Evolutionary conservation across 2,888 invertebrate genomes (phyloP).

Genomic region (Pristionchus fissidentatus): DNA sequence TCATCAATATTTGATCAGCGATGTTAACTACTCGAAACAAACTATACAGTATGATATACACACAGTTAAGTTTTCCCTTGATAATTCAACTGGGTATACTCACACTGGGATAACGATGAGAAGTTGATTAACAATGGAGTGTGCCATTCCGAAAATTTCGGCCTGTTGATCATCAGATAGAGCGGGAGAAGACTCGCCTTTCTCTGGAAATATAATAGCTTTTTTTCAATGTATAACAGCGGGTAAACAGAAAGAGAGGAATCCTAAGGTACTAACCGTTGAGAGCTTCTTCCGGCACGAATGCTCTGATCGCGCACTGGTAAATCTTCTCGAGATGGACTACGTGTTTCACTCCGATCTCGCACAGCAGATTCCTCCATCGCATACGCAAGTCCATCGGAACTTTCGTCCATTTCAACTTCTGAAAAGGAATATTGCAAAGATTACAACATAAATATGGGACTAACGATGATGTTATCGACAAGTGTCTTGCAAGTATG

Average conservation of each 20-base stretch:
- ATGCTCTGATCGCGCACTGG: slow-evolving; percentile 8
- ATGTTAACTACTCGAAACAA: too few relatives aligned
- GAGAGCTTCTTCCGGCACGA: neutral
- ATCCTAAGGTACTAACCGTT: slow-evolving; percentile 29
- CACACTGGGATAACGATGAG: slow-evolving; percentile 42
- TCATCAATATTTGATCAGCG: neutral
- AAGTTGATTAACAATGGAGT: slow-evolving; percentile 45
- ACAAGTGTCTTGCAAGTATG: slow-evolving; percentile 48
- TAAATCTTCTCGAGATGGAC: slow-evolving; percentile 47
- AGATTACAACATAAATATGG: neutral
- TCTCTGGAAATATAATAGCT: neutral
- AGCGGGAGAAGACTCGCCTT: neutral
- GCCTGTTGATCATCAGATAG: slow-evolving; percentile 35
- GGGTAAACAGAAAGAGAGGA: neutral
- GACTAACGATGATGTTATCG: slow-evolving; percentile 43
- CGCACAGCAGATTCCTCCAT: slow-evolving; percentile 45
- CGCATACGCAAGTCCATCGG: slow-evolving; percentile 38
- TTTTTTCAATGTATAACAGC: neutral
- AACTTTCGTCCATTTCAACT: slow-evolving; percentile 41
- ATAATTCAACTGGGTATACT: too few relatives aligned
- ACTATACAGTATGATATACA: too few relatives aligned
- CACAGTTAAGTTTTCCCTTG: too few relatives aligned
- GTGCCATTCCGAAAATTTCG: slow-evolving; percentile 47
- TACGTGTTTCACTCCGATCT: slow-evolving; percentile 47
- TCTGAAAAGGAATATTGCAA: slow-evolving; percentile 9